These are phyloP conservation scores for Labeo calbasu DNA, from an alignment of 2,797 vertebrate species.

Conservation along the genomic window DNA sequence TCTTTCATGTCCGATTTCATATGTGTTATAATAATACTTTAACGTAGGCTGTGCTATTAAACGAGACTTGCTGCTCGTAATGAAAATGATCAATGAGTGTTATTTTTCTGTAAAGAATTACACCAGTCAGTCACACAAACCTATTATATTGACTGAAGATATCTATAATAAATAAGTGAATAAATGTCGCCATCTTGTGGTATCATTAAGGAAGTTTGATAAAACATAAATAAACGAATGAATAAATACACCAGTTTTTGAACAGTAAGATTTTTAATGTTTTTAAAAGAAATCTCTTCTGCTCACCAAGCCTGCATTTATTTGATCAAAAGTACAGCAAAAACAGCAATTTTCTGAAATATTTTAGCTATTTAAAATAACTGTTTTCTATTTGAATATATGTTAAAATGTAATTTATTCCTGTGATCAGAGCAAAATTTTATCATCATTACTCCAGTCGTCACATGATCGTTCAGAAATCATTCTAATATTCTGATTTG, in stretches of 20 bases:
- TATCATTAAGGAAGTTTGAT: neutral
- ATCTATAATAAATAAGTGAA: neutral
- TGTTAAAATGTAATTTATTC: no score
- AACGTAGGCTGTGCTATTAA: neutral
- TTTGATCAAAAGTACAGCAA: no score
- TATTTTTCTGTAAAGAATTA: neutral
- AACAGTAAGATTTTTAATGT: no score
- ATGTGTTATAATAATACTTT: neutral
- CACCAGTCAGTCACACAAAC: neutral
- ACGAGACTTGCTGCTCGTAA: neutral
- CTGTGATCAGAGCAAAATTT: no score
- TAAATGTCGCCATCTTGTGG: constrained; percentile 44
- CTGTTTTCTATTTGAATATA: no score
- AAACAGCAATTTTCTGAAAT: no score
- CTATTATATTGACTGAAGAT: neutral
- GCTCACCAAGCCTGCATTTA: no score
- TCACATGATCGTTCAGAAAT: no score
- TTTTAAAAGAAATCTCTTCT: no score
- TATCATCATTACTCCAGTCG: no score
- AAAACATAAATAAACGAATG: neutral
- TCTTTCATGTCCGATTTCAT: neutral
- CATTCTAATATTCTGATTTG: no score
- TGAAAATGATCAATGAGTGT: neutral
- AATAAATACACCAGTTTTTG: neutral
- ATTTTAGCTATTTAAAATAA: no score